phyloP scores from a whole-genome alignment of 35 echinoderm and acorn worm species.

The Heliocidaris erythrogramma region DNA sequence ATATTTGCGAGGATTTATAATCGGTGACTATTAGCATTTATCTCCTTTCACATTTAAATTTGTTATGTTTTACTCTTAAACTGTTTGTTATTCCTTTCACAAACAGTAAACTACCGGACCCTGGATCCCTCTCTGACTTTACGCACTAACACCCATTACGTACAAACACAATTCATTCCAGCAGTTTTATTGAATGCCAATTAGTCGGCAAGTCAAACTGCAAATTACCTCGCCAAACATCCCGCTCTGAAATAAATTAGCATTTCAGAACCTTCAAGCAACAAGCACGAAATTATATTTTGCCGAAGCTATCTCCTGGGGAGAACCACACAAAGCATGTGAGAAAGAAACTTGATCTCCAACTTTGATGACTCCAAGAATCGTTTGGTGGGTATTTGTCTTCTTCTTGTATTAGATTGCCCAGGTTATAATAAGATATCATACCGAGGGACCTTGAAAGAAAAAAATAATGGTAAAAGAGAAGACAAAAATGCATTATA shows the following conservation, averaged over 20 bases:
- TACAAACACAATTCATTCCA: conserved; percentile 3
- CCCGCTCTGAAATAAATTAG: neutral
- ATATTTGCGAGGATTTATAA: too few species aligned
- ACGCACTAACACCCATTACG: neutral
- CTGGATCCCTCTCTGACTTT: neutral
- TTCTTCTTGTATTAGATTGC: neutral
- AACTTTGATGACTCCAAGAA: neutral
- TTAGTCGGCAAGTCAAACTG: neutral
- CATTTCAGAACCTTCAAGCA: neutral
- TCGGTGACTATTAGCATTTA: too few species aligned
- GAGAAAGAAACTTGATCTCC: neutral
- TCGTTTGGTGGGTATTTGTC: neutral
- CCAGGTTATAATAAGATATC: too few species aligned
- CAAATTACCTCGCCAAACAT: neutral
- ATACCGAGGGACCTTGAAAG: too few species aligned
- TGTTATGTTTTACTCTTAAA: neutral
- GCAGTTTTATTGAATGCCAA: neutral
- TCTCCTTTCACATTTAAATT: neutral
- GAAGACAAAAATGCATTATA: too few species aligned
- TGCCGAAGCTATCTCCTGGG: neutral
- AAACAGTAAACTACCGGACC: neutral
- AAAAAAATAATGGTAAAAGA: too few species aligned
- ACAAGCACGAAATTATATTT: conserved; percentile 1
- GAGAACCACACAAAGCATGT: neutral
- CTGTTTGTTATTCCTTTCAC: neutral